phyloP scores from a whole-genome alignment of 2,113 vertebrate species.

The Cryptoleucopteryx plumbea region DNA sequence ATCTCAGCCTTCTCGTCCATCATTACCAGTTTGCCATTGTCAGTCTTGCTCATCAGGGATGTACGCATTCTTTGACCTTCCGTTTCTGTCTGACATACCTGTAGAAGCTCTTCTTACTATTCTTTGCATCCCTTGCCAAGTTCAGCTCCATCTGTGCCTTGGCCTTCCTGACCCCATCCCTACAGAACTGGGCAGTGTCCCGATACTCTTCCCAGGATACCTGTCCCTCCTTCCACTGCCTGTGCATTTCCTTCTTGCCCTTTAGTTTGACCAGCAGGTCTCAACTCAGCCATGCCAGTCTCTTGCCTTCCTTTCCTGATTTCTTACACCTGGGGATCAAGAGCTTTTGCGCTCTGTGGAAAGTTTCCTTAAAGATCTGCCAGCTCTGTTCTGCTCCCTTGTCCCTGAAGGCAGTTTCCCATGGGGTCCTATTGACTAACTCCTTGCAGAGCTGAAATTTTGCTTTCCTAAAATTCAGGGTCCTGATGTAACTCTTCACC shows the following conservation, averaged over 20 bases:
- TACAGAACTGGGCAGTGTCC: neutral
- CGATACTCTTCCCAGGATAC: neutral
- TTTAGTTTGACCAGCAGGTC: neutral
- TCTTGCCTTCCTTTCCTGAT: neutral
- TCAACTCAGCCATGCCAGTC: neutral
- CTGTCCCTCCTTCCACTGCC: neutral
- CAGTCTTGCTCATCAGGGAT: neutral
- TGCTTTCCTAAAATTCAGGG: neutral
- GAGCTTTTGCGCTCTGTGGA: neutral
- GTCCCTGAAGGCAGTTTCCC: neutral
- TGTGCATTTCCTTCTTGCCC: neutral
- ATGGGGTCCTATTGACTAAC: too few species aligned
- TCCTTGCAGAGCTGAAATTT: too few species aligned
- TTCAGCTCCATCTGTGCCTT: fast-evolving
- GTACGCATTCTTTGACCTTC: neutral
- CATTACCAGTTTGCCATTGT: neutral
- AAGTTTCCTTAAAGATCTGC: neutral
- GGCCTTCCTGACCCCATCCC: neutral
- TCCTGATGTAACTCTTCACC: neutral
- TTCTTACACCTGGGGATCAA: neutral
- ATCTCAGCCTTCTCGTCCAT: neutral
- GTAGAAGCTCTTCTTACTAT: neutral
- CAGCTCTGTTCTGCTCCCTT: neutral
- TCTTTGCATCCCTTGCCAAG: neutral
- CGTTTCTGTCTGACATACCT: neutral